phyloP scores from a whole-genome alignment of 1,140 invertebrate genomes.

The Heliothis subflexa region DNA sequence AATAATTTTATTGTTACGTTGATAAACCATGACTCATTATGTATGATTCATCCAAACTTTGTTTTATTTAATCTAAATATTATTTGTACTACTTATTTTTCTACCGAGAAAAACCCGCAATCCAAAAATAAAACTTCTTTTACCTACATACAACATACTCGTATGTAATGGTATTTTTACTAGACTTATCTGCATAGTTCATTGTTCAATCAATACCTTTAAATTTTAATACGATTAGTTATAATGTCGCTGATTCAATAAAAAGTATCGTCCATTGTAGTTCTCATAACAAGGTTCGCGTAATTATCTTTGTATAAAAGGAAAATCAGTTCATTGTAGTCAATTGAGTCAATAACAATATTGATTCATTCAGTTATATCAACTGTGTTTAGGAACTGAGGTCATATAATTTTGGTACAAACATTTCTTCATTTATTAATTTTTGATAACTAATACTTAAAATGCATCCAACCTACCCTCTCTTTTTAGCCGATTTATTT shows the following conservation, averaged over 20 bases:
- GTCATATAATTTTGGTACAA: no score
- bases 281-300: neutral
- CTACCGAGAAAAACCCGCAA: no score
- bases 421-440: neutral
- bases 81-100: neutral
- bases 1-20: conserved; percentile 50
- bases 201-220: neutral
- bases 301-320: conserved; percentile 1
- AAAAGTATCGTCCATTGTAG: neutral
- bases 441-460: no score
- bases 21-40: conserved; percentile 48
- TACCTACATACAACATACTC: no score
- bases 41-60: conserved; percentile 40
- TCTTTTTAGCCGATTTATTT: no score
- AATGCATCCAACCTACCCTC: no score
- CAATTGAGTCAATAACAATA: neutral
- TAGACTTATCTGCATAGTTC: neutral
- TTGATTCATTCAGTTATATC: neutral
- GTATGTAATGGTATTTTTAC: no score
- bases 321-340: neutral
- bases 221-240: neutral
- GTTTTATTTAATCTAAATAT: conserved; percentile 19
- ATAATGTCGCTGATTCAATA: no score
- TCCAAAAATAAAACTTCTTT: no score
- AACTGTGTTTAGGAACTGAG: no score